Conservation (phyloP, 2,113 vertebrate species). For the Phycodurus eques region DNA sequence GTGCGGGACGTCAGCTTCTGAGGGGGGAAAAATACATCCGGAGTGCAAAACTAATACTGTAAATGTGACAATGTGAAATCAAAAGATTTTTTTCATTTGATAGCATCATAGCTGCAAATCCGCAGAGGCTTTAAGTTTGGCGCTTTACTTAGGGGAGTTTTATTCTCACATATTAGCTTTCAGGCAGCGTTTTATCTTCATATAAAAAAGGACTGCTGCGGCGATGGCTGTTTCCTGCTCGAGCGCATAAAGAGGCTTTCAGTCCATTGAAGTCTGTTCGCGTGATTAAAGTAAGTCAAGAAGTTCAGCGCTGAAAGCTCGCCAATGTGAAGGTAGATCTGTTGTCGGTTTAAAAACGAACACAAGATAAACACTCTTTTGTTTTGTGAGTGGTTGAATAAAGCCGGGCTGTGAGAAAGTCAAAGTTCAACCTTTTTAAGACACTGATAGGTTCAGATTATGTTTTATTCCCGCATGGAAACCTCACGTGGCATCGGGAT, state of each 20-base stretch:
- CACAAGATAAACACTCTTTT: not conserved
- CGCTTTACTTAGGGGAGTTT: constrained; percentile 35
- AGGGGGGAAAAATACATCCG: constrained; percentile 19
- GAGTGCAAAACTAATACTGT: constrained; percentile 43
- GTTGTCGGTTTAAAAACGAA: constrained; percentile 6
- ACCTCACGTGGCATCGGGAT: not conserved
- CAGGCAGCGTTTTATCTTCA: constrained; percentile 36
- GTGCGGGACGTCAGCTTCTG: not conserved
- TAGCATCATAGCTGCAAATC: constrained; percentile 46
- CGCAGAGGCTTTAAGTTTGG: constrained; percentile 17
- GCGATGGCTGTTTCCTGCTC: not conserved
- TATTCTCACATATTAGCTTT: constrained; percentile 53
- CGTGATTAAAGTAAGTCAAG: constrained; percentile 9
- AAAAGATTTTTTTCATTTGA: constrained; percentile 45
- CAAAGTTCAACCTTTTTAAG: not conserved
- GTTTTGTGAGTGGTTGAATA: not conserved
- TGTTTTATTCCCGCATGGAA: not conserved
- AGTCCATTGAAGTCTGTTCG: constrained; percentile 3
- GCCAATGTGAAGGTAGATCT: not conserved
- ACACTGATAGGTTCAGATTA: not conserved
- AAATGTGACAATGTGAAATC: constrained; percentile 31
- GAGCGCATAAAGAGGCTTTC: constrained; percentile 28
- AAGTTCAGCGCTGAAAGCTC: not conserved
- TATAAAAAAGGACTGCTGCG: constrained; percentile 3
- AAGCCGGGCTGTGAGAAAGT: not conserved